Evolutionary conservation across 2,888 invertebrate species (phyloP).

Genomic region (Cheilosia vulpina): DNA sequence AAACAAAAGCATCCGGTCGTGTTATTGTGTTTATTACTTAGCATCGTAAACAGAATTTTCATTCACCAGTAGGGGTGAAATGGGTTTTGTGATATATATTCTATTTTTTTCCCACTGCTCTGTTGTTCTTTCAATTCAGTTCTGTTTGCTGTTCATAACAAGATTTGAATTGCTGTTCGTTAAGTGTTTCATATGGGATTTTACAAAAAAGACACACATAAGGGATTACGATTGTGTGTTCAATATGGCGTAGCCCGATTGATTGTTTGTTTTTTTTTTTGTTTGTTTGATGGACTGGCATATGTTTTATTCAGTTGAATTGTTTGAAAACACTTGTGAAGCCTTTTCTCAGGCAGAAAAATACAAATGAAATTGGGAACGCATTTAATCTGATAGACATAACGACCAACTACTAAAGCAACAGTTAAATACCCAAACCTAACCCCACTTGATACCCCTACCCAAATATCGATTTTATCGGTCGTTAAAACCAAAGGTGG

Average conservation of each 20-base stretch:
- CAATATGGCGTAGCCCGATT: constrained; percentile 35
- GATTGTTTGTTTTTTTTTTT: constrained; percentile 39
- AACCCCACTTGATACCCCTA: too few species aligned
- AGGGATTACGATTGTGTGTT: background rate
- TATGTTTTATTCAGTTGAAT: too few species aligned
- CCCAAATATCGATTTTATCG: too few species aligned
- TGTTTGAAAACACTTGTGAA: too few species aligned
- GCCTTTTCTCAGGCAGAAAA: too few species aligned
- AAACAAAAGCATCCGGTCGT: constrained; percentile 74
- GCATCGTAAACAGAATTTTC: constrained; percentile 69
- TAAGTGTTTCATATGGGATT: constrained; percentile 34
- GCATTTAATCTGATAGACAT: too few species aligned
- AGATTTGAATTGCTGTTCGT: constrained; percentile 64
- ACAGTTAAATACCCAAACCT: too few species aligned
- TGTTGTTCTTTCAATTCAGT: constrained; percentile 40
- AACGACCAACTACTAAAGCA: too few species aligned
- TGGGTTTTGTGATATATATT: constrained; percentile 39
- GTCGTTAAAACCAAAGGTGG: too few species aligned
- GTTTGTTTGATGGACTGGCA: background rate
- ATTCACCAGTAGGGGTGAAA: constrained; percentile 57
- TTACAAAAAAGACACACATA: constrained; percentile 23
- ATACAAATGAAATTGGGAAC: too few species aligned
- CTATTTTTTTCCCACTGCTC: background rate
- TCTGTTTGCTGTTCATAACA: constrained; percentile 59
- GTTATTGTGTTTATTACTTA: constrained; percentile 74